Percentiles rank a stretch among this genome's conserved stretches.
Conservation (phyloP, 2,888 invertebrate species). For the Rhamphomyia laevipes region DNA sequence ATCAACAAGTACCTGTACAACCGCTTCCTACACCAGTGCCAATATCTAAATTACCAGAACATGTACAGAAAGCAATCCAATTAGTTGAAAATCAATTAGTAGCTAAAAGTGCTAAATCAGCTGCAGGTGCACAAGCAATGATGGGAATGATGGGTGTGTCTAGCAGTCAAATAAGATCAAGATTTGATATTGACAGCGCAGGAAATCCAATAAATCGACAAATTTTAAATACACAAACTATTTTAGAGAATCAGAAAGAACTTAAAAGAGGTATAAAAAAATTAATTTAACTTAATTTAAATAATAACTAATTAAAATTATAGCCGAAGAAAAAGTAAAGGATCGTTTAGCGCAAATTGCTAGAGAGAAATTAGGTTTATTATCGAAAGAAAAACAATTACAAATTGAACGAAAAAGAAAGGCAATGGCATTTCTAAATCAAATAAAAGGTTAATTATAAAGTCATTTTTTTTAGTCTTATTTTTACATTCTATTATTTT, state of each 20-base stretch:
- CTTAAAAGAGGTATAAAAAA: constrained; percentile 21
- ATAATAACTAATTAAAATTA: constrained; percentile 2
- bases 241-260: constrained; percentile 19
- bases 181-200: constrained; percentile 19
- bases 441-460: constrained; percentile 32
- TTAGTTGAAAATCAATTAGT: constrained; percentile 32
- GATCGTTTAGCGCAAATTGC: constrained; percentile 47
- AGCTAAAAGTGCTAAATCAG: constrained; percentile 25
- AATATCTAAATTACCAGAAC: constrained; percentile 24
- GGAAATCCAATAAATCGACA: constrained; percentile 11
- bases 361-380: constrained; percentile 45
- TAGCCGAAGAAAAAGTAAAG: constrained; percentile 46
- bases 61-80: constrained; percentile 33
- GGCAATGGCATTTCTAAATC: constrained; percentile 65
- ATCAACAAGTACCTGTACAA: constrained; percentile 1
- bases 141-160: not conserved
- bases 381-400: constrained; percentile 44
- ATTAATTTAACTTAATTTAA: not conserved
- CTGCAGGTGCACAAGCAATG: constrained; percentile 5
- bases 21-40: not conserved
- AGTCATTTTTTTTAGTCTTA: too few species aligned
- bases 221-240: constrained; percentile 15
- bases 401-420: constrained; percentile 66
- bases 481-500: too few species aligned
- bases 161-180: constrained; percentile 10